Evolutionary conservation across 2,797 vertebrate genomes (phyloP), one percentile per base, ranked within the genome.

Genomic region (Syngnathus rostellatus): DNA sequence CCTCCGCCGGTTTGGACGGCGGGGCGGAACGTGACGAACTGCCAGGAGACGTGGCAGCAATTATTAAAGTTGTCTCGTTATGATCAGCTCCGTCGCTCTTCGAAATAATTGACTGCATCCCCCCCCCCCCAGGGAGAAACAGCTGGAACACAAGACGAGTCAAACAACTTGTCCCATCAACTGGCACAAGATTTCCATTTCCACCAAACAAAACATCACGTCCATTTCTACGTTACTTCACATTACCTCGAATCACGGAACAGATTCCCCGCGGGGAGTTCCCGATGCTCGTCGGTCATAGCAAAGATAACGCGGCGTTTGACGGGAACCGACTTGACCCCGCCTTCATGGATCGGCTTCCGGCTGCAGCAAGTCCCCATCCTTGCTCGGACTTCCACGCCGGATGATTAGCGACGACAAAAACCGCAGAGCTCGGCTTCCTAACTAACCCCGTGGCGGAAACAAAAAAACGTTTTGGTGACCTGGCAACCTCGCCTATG

Each of bases 311-410:
- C 2, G 23, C 81, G 78, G 1, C 64, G 72, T 64, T 81, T 86
- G 63, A 87, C 63, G 25, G 66, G 57, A 5, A 86, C 87, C 51
- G 76, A 68, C 70, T 83, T 72, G 6, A 82, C 74, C 9, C 80
- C 82, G 0, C 70, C 48, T 40, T 74, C 74, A 43, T 1, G 48
- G 0, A 54, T 8, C 3, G 63, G 77, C 70, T 75, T 68, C 0
- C 71, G 71, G 75, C 81, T 81, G 62, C 82, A 87, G 77, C 87
- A 88, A 73, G 70, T 72, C 2, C 89, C 89, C 87, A 90, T 88
- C 65, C 58, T 65, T 68, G 21, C 57, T 25, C 21, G 45, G 37
- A 51, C 38, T 19, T 61, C 45, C 66, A 48, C 5, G 21, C 63
- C n/a, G 40, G 39, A 60, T 57, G 21, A 65, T 6, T 12, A 37